Conservation (phyloP, 2,113 vertebrate species). For the Takifugu bimaculatus region DNA sequence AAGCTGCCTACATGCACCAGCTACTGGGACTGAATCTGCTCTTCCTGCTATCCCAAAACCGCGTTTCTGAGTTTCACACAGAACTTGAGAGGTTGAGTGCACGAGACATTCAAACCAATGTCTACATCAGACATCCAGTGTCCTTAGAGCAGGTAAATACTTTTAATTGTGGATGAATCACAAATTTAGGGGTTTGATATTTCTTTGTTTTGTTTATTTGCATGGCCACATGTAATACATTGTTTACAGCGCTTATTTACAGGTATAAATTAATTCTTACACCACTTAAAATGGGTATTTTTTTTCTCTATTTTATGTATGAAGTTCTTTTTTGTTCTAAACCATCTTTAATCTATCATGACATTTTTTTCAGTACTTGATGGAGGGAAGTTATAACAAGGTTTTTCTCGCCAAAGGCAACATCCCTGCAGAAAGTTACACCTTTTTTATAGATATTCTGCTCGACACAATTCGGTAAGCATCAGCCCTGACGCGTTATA, state of each 20-base stretch:
- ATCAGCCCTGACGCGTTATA: background rate
- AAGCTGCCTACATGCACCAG: conserved; percentile 90
- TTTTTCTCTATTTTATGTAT: background rate
- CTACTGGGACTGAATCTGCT: conserved; percentile 90
- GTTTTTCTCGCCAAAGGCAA: conserved; percentile 96
- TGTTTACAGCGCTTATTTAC: background rate
- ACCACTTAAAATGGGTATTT: background rate
- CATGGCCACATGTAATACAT: background rate
- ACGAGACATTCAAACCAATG: conserved; percentile 88
- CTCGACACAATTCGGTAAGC: conserved; percentile 90
- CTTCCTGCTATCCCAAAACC: conserved; percentile 94
- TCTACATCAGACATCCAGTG: conserved; percentile 94
- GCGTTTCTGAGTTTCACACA: conserved; percentile 94
- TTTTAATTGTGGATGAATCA: background rate
- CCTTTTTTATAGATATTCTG: conserved; percentile 94
- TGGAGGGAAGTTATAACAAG: conserved; percentile 98
- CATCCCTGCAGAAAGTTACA: conserved; percentile 93
- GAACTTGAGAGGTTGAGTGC: conserved; percentile 91
- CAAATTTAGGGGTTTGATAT: background rate
- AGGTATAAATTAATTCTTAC: background rate
- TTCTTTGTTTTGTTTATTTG: background rate
- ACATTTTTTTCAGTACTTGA: conserved; percentile 80
- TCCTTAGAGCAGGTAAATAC: conserved; percentile 80
- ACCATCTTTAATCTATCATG: background rate
- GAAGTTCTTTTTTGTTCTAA: background rate